phyloP scores from a whole-genome alignment of 2,797 vertebrate species.

The Ctenopoma multispine region DNA sequence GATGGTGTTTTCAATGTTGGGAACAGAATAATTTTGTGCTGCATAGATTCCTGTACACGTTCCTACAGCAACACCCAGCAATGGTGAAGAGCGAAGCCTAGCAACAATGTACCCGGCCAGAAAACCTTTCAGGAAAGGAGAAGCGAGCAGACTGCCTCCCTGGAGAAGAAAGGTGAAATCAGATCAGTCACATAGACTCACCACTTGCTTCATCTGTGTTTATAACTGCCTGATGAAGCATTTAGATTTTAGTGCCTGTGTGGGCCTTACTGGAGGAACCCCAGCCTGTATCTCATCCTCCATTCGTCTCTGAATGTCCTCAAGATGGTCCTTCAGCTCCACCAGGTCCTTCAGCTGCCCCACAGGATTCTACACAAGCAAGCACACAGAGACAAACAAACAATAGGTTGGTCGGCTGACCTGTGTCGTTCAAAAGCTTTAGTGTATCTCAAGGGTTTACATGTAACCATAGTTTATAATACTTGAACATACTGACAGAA shows the following conservation, averaged over 20 bases:
- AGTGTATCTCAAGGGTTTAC: too few relatives aligned
- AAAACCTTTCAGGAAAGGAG: slow-evolving; percentile 95
- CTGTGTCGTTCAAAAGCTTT: background rate
- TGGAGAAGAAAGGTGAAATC: slow-evolving; percentile 55
- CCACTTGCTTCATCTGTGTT: background rate
- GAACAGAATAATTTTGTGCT: slow-evolving; percentile 89
- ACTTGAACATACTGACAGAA: too few relatives aligned
- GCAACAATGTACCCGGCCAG: slow-evolving; percentile 93
- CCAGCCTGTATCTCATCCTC: slow-evolving; percentile 92
- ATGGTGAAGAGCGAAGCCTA: slow-evolving; percentile 89
- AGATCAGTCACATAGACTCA: background rate
- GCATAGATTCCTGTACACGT: slow-evolving; percentile 91
- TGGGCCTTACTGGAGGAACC: slow-evolving; percentile 87
- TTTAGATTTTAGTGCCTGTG: background rate
- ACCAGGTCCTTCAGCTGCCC: slow-evolving; percentile 91
- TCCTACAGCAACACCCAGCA: slow-evolving; percentile 90
- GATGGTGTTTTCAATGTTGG: slow-evolving; percentile 90
- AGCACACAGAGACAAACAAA: fast-evolving
- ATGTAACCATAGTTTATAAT: too few relatives aligned
- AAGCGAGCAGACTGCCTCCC: slow-evolving; percentile 91
- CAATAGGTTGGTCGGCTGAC: background rate
- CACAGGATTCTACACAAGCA: slow-evolving; percentile 83
- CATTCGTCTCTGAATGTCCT: slow-evolving; percentile 89
- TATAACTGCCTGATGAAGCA: background rate
- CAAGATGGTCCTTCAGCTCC: slow-evolving; percentile 92